Percentiles rank a stretch among this genome's conserved stretches.
These are phyloP conservation scores for Drosophila nigromelanica DNA, from an alignment of 1,140 invertebrate genomes.

Conservation along the genomic window DNA sequence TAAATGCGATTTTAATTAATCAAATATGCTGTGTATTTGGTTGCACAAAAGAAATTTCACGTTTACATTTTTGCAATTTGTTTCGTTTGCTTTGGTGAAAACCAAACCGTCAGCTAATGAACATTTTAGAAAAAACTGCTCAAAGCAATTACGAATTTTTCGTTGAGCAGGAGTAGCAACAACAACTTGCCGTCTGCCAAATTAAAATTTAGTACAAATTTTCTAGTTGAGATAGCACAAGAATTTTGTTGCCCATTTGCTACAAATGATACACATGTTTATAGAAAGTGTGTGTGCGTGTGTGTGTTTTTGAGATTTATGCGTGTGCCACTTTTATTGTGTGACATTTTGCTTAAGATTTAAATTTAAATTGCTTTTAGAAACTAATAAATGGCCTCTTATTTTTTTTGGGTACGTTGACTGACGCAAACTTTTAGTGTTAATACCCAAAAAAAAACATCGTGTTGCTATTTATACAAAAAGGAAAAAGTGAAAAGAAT, in stretches of 20 bases:
- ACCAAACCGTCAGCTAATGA: conserved; percentile 63
- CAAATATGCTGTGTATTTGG: conserved; percentile 73
- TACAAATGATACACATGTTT: conserved; percentile 19
- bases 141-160: conserved; percentile 21
- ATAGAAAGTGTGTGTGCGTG: conserved; percentile 5
- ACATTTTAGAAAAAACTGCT: conserved; percentile 51
- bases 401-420: conserved; percentile 24
- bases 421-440: conserved; percentile 29
- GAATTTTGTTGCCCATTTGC: conserved; percentile 66
- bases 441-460: conserved; percentile 7
- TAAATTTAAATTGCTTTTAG: conserved; percentile 58
- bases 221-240: conserved; percentile 73
- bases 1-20: conserved; percentile 81
- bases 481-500: not conserved
- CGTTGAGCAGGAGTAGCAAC: not conserved
- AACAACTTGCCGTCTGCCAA: conserved; percentile 36
- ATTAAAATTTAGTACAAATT: conserved; percentile 62
- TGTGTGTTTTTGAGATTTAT: conserved; percentile 63
- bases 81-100: conserved; percentile 38
- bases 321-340: conserved; percentile 74
- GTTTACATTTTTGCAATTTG: conserved; percentile 51
- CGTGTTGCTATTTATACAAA: conserved; percentile 16
- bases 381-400: conserved; percentile 64
- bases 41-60: conserved; percentile 76
- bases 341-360: conserved; percentile 33